phyloP scores from a whole-genome alignment of 2,888 invertebrate genomes.

The Drosophila paramelanica region DNA sequence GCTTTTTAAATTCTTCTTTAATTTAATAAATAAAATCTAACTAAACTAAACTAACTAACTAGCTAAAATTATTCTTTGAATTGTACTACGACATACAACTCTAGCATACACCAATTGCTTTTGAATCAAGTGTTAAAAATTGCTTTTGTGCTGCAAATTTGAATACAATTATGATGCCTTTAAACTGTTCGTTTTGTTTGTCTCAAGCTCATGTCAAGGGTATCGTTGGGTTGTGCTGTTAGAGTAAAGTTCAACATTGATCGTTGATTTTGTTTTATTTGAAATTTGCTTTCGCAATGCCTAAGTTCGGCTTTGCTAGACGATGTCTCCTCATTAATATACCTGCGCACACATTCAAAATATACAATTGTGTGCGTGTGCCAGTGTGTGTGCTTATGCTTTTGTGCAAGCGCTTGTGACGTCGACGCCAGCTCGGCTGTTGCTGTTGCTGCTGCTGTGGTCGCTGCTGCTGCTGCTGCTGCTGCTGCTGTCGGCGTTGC shows the following conservation, averaged over 20 bases:
- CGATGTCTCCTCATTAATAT: constrained; percentile 78
- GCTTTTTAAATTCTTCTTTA: background rate
- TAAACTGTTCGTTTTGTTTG: background rate
- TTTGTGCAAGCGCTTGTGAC: constrained; percentile 67
- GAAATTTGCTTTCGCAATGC: constrained; percentile 71
- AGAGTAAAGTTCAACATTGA: constrained; percentile 49
- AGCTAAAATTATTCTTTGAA: background rate
- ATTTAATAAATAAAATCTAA: background rate
- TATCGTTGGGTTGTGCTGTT: constrained; percentile 29
- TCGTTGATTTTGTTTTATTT: constrained; percentile 53
- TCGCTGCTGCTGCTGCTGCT: background rate
- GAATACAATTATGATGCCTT: constrained; percentile 12
- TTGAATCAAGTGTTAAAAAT: constrained; percentile 11
- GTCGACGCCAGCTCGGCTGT: constrained; percentile 56
- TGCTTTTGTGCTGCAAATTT: constrained; percentile 9
- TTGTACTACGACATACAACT: background rate
- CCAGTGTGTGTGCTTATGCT: constrained; percentile 4
- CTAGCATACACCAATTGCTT: constrained; percentile 3
- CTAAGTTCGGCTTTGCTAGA: constrained; percentile 56
- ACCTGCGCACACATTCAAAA: constrained; percentile 24
- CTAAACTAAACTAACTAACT: background rate
- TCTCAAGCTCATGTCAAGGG: constrained; percentile 56
- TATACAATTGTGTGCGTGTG: background rate
- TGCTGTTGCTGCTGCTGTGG: constrained; percentile 19
- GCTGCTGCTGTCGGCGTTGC: constrained; percentile 37